Evolutionary conservation across 2,797 vertebrate genomes (phyloP).

Genomic region (Hemibagrus guttatus): DNA sequence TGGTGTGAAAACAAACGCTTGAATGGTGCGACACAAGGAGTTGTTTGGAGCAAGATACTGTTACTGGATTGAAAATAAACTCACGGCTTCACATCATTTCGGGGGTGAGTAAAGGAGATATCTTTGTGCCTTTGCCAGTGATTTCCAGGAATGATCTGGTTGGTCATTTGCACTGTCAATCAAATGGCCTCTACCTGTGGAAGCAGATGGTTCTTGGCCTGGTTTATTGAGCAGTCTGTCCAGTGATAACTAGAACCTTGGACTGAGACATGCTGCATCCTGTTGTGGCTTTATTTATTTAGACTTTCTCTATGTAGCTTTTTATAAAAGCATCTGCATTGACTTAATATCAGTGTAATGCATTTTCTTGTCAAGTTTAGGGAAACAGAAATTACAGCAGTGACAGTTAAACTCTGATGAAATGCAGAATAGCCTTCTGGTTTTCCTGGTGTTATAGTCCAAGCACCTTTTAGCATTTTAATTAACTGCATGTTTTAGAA

Average conservation of each 20-base stretch:
- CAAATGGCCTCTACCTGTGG: not conserved
- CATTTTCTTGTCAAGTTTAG: not conserved
- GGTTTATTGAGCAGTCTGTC: not conserved
- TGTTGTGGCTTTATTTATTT: constrained; percentile 1
- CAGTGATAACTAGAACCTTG: not conserved
- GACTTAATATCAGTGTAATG: not conserved
- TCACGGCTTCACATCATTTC: not conserved
- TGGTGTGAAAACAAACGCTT: not conserved
- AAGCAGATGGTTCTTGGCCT: not conserved
- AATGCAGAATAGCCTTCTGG: not conserved
- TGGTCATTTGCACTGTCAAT: not conserved
- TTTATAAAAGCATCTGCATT: not conserved
- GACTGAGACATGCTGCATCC: not conserved
- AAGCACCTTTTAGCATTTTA: constrained; percentile 15
- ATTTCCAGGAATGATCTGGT: not conserved
- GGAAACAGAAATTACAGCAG: constrained; percentile 9
- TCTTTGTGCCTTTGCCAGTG: not conserved
- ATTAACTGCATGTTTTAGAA: not conserved
- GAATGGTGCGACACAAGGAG: not conserved
- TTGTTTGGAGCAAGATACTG: not conserved
- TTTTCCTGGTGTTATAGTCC: not conserved
- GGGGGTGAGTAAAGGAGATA: not conserved
- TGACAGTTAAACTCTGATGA: not conserved
- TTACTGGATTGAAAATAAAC: not conserved
- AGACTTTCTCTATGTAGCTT: not conserved